Evolutionary conservation across 2,113 vertebrate genomes (phyloP), one percentile per base, ranked within the genome.

Genomic region (Nannospalax galili): DNA sequence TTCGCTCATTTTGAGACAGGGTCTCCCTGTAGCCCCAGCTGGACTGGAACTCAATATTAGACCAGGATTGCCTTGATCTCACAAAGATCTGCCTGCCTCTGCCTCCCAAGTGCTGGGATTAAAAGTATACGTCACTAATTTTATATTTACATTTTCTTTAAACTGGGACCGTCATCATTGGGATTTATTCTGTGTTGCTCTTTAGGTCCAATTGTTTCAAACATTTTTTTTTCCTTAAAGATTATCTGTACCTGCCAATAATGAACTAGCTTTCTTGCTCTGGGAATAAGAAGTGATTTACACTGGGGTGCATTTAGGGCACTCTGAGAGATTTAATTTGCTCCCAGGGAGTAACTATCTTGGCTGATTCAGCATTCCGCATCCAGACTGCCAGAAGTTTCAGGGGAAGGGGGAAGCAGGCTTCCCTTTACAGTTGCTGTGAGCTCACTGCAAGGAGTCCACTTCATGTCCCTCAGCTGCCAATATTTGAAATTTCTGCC

Each of bases 201-300:
- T 90, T 91, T 73, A 79, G 4, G 24, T 81, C 15, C 86, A 86
- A 60, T 37, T 92, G 17, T 73, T 93, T 81, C 93, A 73, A 93
- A 5, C 11, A 15, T 22, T 32, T 45, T 0, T 90, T 73, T 87
- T 37, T 9, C 58, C 40, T 82, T 86, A 32, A 90, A 70, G 3
- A 82, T 75, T 28, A 40, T 78, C 9, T 88, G 15, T 81, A 9
- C 9, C n/a, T 90, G 24, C 15, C 48, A 52, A 19, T 58, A 90
- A 69, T 45, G 20, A 70, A 6, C 10, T 37, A 30, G 24, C 2
- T 77, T 81, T 67, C 7, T 5, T 16, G 35, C 40, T 84, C 62
- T 77, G 40, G 35, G n/a, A 90, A 35, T 73, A 60, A 88, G 35
- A 92, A 15, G 26, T 42, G 19, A 56, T 52, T 67, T 78, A n/a